Conservation (phyloP, 2,797 vertebrate genomes). For the Botia kubotai region DNA sequence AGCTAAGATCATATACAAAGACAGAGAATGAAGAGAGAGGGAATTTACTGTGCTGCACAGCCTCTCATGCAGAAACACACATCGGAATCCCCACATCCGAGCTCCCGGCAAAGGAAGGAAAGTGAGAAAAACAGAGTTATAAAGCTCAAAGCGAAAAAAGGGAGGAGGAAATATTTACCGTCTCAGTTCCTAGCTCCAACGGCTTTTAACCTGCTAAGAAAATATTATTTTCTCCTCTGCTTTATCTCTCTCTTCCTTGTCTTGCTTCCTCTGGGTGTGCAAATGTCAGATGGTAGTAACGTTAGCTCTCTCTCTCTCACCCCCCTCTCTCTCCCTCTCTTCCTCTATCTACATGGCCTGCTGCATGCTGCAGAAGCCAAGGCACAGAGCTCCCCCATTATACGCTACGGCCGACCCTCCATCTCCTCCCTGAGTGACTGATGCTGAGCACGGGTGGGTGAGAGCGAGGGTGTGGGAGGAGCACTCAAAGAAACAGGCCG, state of each 20-base stretch:
- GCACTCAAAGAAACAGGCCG: conserved; percentile 46
- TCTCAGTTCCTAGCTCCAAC: conserved; percentile 68
- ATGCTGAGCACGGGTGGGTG: conserved; percentile 21
- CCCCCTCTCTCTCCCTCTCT: conserved; percentile 60
- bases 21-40: conserved; percentile 22
- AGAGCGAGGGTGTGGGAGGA: conserved; percentile 33
- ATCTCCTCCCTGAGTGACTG: conserved; percentile 48
- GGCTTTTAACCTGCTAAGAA: conserved; percentile 64
- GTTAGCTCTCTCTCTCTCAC: conserved; percentile 68
- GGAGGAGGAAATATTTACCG: conserved; percentile 72
- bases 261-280: conserved; percentile 78
- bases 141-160: conserved; percentile 57
- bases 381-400: conserved; percentile 66
- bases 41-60: conserved; percentile 45
- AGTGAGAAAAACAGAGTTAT: conserved; percentile 25
- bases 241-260: conserved; percentile 63
- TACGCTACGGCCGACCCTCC: conserved; percentile 51
- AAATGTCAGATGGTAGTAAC: conserved; percentile 78
- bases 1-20: conserved; percentile 16
- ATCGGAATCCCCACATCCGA: conserved; percentile 45
- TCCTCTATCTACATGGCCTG: conserved; percentile 62
- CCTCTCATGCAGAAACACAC: conserved; percentile 50
- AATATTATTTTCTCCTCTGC: conserved; percentile 65
- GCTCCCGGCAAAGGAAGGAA: conserved; percentile 30
- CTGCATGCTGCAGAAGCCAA: conserved; percentile 74